Base-by-base conservation (phyloP, 1,140 invertebrate species). In the Scylla paramamosain region DNA sequence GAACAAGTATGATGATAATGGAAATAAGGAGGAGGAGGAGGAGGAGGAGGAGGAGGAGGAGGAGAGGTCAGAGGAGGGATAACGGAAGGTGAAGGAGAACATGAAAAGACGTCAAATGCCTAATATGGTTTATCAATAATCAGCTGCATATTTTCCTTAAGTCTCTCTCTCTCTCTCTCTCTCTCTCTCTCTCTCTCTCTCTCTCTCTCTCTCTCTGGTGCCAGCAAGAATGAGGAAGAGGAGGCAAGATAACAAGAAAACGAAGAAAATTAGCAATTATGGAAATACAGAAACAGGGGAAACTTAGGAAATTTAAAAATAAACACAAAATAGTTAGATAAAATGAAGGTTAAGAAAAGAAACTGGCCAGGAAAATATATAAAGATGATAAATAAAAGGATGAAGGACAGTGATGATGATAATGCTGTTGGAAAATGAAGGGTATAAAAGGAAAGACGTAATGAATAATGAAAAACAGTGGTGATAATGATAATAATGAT, bases 131-230 rank as follows among this genome's bases (percentile, higher is more conserved):
- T 77, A 77, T 59, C 52, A 59, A 77, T 20, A n/a, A 25, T n/a
- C 67, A n/a, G 6, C 14, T 14, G 6, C 48, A 7, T 14, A 7
- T 14, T 52, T 14, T 67, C 20, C 20, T 16, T 67, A 6, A 10
- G 7, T 67, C 59, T 67, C 59, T 67, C 59, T 67, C 59, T 67
- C 59, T 67, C 59, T 67, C 59, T 67, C 59, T 67, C 59, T 67
- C 25, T 77, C 67, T 77, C 67, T 77, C 67, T 77, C 67, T 77
- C 67, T 77, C 67, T 77, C 67, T 77, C 67, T 77, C 67, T 77
- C 67, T 77, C 67, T 77, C 67, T 77, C 67, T 77, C 20, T 77
- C n/a, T n/a, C 67, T n/a, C n/a, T n/a, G 12, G 20, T 12, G 67
- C 6, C 25, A 20, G 20, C 20, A 77, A n/a, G n/a, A n/a, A n/a